A percentile compares a stretch with the other conserved stretches of the same genome.
Evolutionary conservation across 2,113 vertebrate genomes (phyloP).

Genomic region (Corythornis vintsioides): DNA sequence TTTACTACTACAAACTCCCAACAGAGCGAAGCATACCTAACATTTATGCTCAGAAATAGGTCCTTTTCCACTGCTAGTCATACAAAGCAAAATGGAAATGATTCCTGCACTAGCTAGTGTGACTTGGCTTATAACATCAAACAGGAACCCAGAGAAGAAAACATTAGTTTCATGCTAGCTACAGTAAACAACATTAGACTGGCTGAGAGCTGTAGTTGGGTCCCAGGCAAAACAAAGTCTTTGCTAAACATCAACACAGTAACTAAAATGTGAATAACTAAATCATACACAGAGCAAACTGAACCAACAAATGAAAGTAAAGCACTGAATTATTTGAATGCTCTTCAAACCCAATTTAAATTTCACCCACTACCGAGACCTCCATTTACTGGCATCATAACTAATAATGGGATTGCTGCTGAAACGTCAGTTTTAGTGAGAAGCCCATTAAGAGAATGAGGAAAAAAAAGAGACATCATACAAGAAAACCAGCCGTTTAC

Average conservation of each 20-base stretch:
- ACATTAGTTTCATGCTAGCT: constrained; percentile 51
- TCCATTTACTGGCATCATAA: constrained; percentile 67
- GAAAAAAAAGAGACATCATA: constrained; percentile 56
- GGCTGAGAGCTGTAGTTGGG: constrained; percentile 6
- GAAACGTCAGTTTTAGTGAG: constrained; percentile 68
- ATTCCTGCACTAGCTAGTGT: constrained; percentile 35
- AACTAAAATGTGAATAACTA: constrained; percentile 68
- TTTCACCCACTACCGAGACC: constrained; percentile 68
- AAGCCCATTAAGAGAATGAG: constrained; percentile 62
- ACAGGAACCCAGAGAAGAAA: constrained; percentile 48
- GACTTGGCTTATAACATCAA: constrained; percentile 55
- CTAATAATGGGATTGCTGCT: constrained; percentile 71
- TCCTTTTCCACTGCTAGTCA: neutral
- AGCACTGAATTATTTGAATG: constrained; percentile 59
- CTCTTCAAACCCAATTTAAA: constrained; percentile 70
- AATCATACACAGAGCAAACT: constrained; percentile 57
- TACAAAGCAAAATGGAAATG: constrained; percentile 53
- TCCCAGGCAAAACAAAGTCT: constrained; percentile 59
- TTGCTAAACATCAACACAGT: constrained; percentile 50
- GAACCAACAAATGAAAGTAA: constrained; percentile 57
- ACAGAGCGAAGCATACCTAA: neutral
- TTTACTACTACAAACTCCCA: neutral
- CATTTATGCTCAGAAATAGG: constrained; percentile 1
- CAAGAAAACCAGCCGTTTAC: constrained; percentile 68
- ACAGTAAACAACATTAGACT: constrained; percentile 58